Conservation (phyloP, 2,113 vertebrate species). For the Hemibagrus wyckioides region DNA sequence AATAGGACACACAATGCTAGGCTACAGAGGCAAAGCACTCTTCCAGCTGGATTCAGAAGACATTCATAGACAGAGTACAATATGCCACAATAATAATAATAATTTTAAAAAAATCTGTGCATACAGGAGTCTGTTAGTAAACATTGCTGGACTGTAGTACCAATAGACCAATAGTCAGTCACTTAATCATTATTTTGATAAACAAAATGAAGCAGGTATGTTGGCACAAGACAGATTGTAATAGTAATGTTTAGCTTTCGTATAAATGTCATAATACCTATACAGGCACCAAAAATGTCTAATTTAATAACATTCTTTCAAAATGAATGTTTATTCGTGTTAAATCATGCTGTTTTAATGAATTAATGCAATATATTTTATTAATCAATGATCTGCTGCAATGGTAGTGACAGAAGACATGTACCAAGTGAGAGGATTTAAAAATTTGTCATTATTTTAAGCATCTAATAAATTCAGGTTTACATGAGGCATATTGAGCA, state of each 20-base stretch:
- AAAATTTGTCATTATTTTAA: background rate
- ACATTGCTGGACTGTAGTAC: background rate
- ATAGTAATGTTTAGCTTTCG: background rate
- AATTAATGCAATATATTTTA: background rate
- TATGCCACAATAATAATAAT: background rate
- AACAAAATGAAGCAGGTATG: background rate
- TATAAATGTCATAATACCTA: background rate
- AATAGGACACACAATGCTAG: constrained; percentile 48
- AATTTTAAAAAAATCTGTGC: background rate
- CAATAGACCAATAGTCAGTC: background rate
- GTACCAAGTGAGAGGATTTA: background rate
- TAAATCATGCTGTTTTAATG: background rate
- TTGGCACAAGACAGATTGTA: background rate
- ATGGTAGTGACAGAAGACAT: background rate
- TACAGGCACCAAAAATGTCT: background rate
- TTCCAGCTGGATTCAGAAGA: constrained; percentile 35
- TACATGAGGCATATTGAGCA: background rate
- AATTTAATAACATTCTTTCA: constrained; percentile 4
- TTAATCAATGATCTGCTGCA: background rate
- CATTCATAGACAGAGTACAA: background rate
- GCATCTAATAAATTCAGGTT: background rate
- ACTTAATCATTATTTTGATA: background rate
- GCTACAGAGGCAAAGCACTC: constrained; percentile 34
- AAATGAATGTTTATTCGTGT: background rate
- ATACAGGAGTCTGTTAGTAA: background rate